Evolutionary conservation across 2,888 invertebrate species (phyloP).

Genomic region (Melanotus villosus): DNA sequence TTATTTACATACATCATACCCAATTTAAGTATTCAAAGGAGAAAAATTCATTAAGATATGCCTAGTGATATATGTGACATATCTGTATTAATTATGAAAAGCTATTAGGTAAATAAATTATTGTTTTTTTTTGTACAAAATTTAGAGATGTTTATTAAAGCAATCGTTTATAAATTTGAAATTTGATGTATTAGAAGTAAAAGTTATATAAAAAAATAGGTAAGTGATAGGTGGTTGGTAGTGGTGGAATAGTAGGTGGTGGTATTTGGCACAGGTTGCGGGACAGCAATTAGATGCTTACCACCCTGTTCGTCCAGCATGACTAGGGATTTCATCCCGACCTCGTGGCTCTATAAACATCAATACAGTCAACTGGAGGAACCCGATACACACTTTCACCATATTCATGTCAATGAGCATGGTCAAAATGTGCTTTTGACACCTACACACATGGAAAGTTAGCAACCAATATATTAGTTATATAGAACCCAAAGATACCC

Average conservation of each 20-base stretch:
- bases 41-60: too few relatives aligned
- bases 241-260: constrained; percentile 48
- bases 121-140: neutral
- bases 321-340: constrained; percentile 99
- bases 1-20: too few relatives aligned
- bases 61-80: too few relatives aligned
- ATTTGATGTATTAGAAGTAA: neutral
- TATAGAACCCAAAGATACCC: constrained; percentile 40
- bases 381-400: constrained; percentile 43
- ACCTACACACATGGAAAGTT: constrained; percentile 41
- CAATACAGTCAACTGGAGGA: constrained; percentile 60
- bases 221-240: constrained; percentile 42
- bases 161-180: neutral
- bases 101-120: too few relatives aligned
- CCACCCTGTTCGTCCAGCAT: constrained; percentile 99
- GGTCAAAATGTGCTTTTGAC: constrained; percentile 42
- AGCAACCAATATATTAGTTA: constrained; percentile 44
- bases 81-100: too few relatives aligned
- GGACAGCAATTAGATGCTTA: constrained; percentile 80
- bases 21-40: too few relatives aligned
- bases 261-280: constrained; percentile 48
- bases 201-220: constrained; percentile 30
- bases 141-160: neutral
- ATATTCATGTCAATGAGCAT: constrained; percentile 41
- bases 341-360: constrained; percentile 98